Base-by-base conservation (phyloP, 2,113 vertebrate genomes). In the Edolisoma coerulescens region DNA sequence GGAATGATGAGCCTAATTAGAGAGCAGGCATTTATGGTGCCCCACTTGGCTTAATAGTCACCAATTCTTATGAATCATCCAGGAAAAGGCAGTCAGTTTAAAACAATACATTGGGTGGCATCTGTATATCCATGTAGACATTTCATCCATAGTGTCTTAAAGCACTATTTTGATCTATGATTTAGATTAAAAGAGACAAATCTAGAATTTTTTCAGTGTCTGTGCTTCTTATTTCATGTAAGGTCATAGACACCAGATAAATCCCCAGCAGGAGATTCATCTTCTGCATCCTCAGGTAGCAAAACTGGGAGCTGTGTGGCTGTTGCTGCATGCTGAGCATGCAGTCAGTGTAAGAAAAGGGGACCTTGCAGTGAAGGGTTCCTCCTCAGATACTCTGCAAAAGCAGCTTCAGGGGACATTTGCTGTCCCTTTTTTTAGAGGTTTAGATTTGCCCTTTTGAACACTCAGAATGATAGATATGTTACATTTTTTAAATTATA, bases 291-390 rank as follows among this genome's bases (percentile, higher is more conserved):
- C 20, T 50, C 30, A 27, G 54, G 42, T 45, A 27, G 73, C 45
- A 65, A 49, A 57, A n/a, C 5, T 0, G 41, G 30, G 42, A 70
- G 44, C 23, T 16, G 37, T n/a, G 27, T 1, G 0, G 13, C 23
- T 50, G 42, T 41, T 0, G 0, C 33, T 21, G 42, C 22, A 7
- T 4, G 33, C 65, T 68, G 67, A 54, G 33, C 4, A 0, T 21
- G 30, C 39, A 11, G 27, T 12, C 33, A 35, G 1, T 44, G 50
- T 35, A n/a, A 53, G 52, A 32, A 79, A 73, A 54, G 33, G 37
- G 42, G 11, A 33, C 10, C 0, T 0, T 60, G 71, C 59, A 39
- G 23, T 3, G 37, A 52, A 60, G 42, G 12, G 7, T 27, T 91
- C 30, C 24, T 78, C 47, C 52, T n/a, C 4, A 33, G 42, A 2